A percentile compares a stretch with the other conserved stretches of the same genome.
Conservation (phyloP, 2,888 invertebrate genomes). For the Zhengitettix transpicula region DNA sequence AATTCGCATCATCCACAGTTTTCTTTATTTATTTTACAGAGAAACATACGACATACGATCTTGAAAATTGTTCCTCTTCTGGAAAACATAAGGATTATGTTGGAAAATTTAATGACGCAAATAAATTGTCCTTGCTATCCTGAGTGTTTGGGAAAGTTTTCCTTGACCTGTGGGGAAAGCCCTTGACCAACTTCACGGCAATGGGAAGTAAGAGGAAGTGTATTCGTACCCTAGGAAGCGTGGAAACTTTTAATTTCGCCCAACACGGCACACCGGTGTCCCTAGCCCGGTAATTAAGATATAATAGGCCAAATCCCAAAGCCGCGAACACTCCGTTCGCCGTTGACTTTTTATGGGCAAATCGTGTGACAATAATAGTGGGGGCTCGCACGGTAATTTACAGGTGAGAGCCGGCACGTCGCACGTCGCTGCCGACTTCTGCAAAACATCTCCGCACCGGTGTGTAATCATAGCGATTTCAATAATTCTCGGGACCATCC, state of each 20-base stretch:
- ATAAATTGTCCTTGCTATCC: no score
- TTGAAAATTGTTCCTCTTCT: no score
- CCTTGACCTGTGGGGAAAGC: neutral
- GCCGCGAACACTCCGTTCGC: neutral
- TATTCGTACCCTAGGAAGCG: no score
- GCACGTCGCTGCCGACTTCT: neutral
- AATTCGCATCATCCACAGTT: no score
- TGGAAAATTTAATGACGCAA: no score
- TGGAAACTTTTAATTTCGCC: neutral
- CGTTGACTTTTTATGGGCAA: neutral
- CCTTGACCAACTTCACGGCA: no score
- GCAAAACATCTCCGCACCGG: neutral
- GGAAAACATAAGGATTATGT: no score
- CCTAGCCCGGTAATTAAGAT: neutral
- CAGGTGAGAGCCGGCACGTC: neutral
- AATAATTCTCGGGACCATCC: slow-evolving; percentile 1
- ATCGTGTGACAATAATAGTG: neutral
- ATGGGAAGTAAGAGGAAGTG: no score
- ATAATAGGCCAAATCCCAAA: neutral
- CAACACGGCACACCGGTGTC: neutral
- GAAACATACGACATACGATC: no score
- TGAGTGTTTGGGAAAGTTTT: no score
- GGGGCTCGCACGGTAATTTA: neutral
- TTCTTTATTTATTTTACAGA: no score
- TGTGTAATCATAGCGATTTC: slow-evolving; percentile 6